A percentile compares a stretch with the other conserved stretches of the same genome.
Evolutionary conservation across 1,140 invertebrate species (phyloP).

Genomic region (Dendrolimus kikuchii): DNA sequence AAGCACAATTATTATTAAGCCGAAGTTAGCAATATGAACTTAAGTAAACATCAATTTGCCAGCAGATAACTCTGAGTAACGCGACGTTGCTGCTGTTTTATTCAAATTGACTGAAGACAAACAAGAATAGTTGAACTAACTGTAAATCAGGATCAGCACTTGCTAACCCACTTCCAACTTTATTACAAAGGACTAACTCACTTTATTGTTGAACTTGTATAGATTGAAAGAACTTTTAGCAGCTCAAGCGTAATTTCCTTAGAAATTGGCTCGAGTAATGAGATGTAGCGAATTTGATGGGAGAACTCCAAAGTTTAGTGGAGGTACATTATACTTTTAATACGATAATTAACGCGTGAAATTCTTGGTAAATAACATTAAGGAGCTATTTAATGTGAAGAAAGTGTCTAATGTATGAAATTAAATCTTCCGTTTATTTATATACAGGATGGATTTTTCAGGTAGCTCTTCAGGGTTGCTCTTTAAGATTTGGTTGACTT

Average conservation of each 20-base stretch:
- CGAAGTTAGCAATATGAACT: neutral
- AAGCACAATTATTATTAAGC: neutral
- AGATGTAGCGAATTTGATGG: constrained; percentile 9
- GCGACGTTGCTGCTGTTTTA: constrained; percentile 13
- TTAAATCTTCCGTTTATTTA: too few species aligned
- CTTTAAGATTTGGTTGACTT: too few species aligned
- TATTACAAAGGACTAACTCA: constrained; percentile 15
- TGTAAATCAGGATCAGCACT: constrained; percentile 22
- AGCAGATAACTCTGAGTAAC: constrained; percentile 6
- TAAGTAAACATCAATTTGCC: neutral
- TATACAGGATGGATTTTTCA: too few species aligned
- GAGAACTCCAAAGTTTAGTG: too few species aligned
- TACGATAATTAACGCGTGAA: too few species aligned
- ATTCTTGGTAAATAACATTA: too few species aligned
- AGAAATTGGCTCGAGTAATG: constrained; percentile 16
- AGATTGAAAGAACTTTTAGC: constrained; percentile 29
- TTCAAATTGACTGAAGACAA: constrained; percentile 38
- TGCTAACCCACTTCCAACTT: constrained; percentile 5
- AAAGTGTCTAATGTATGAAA: too few species aligned
- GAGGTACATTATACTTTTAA: too few species aligned
- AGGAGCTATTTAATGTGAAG: too few species aligned
- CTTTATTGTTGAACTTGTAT: constrained; percentile 15
- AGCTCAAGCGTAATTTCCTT: constrained; percentile 31
- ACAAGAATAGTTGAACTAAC: constrained; percentile 29
- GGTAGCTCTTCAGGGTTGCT: too few species aligned